phyloP scores from a whole-genome alignment of 2,113 vertebrate genomes.

The Sebastes fasciatus region DNA sequence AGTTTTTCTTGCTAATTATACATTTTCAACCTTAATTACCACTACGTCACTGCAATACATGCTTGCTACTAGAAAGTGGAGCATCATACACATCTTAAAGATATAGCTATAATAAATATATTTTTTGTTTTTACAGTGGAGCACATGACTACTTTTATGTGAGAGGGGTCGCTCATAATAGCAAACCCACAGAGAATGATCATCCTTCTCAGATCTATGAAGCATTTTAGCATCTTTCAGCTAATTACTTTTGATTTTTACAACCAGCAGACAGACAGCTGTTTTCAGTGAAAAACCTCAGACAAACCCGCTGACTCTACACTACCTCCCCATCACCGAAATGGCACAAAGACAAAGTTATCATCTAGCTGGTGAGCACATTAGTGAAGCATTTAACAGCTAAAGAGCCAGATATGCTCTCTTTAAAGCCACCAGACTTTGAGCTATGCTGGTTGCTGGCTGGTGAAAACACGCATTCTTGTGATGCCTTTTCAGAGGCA shows the following conservation, averaged over 20 bases:
- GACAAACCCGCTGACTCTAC: neutral
- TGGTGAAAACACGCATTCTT: neutral
- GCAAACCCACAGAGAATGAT: neutral
- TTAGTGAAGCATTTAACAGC: neutral
- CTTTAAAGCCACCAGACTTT: neutral
- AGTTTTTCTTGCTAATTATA: neutral
- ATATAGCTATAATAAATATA: slow-evolving; percentile 7
- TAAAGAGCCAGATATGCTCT: neutral
- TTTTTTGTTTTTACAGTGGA: slow-evolving; percentile 1
- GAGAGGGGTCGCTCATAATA: neutral
- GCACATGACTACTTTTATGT: neutral
- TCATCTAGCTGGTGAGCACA: neutral
- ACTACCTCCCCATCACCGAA: neutral
- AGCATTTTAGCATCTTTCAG: neutral
- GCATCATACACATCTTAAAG: neutral
- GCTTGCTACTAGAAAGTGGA: neutral
- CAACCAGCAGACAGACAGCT: neutral
- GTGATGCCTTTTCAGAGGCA: neutral
- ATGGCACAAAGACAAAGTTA: neutral
- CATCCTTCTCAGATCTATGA: neutral
- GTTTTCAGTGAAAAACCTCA: neutral
- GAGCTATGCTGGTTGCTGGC: neutral
- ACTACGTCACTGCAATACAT: neutral
- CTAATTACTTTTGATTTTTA: neutral
- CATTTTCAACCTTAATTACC: neutral